Base-by-base conservation (phyloP, 2,113 vertebrate species). In the Labeo catla region DNA sequence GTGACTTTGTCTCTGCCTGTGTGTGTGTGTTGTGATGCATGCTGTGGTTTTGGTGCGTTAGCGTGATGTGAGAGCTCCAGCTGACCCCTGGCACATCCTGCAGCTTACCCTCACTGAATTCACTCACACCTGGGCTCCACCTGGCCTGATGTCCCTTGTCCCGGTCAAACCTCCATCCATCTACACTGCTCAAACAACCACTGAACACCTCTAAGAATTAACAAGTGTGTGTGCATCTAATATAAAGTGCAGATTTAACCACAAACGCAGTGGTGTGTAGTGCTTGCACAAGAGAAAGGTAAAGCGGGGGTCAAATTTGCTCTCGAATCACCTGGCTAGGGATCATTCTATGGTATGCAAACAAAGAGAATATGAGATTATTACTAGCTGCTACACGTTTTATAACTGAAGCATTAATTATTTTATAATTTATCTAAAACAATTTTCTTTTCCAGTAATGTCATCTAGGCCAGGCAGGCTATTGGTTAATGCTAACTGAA, bases 91-190 rank as follows among this genome's bases (percentile, higher is more conserved):
- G 88, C 83, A 54, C 88, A 87, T 65, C 73, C 80, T 86, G 72
- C n/a, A 65, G 34, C 79, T 85, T 52, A 83, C 78, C 83, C 86
- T 36, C 36, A 23, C 63, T 89, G 65, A 87, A 87, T 79, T 82
- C 83, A 23, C 86, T 89, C 86, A 80, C 88, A 89, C 88, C 80
- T 86, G 84, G 80, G 74, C 65, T 87, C 78, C 80, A 89, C n/a
- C 76, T 89, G 86, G 88, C 86, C 13, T 34, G 9, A 61, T 36
- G 57, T 87, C 66, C 49, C 36, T 13, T 74, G 86, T n/a, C 88
- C 79, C 80, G 74, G 86, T 83, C 88, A 89, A 12, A 5, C 70
- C 36, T 76, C 39, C 63, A 73, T 82, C 68, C 54, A 86, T 65
- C 52, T 36, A 54, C 84, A 21, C n/a, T 54, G 28, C 49, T 72